A percentile compares a stretch with the other conserved stretches of the same genome.
These are phyloP conservation scores for Eriocheir sinensis DNA, from an alignment of 1,140 invertebrate genomes.

Conservation along the genomic window DNA sequence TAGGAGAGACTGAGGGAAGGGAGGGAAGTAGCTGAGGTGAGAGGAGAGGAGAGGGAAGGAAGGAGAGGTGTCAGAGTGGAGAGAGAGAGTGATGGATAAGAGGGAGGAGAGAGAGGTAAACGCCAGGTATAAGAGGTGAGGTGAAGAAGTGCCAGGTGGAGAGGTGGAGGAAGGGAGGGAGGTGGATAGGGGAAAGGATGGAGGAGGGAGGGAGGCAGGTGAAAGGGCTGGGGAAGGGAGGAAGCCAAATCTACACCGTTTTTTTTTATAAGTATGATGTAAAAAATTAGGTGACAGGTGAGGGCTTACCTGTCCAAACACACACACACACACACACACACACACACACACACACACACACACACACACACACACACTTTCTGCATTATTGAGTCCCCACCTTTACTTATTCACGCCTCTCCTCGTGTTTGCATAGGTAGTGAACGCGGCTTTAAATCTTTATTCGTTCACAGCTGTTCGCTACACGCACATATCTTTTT, in stretches of 20 bases:
- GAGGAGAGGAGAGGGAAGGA: not conserved
- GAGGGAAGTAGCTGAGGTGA: not conserved
- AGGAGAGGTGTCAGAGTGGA: not conserved
- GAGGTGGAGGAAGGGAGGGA: too few species aligned
- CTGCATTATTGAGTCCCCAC: too few species aligned
- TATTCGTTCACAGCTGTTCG: too few species aligned
- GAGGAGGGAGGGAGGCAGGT: too few species aligned
- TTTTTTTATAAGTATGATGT: not conserved
- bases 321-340: conserved; percentile 4
- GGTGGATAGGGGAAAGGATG: too few species aligned
- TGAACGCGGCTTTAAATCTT: too few species aligned
- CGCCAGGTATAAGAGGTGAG: not conserved
- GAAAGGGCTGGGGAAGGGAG: too few species aligned
- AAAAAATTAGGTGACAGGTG: not conserved
- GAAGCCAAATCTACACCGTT: not conserved
- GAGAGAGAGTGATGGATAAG: not conserved
- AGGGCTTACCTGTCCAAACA: not conserved
- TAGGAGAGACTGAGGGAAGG: not conserved
- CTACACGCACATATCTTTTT: too few species aligned
- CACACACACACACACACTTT: conserved; percentile 5
- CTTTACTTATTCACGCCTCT: too few species aligned
- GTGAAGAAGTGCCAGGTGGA: not conserved
- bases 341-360: conserved; percentile 4
- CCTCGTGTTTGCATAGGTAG: too few species aligned
- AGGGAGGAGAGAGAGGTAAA: not conserved